These are phyloP conservation scores for Athene cunicularia DNA, from an alignment of 2,113 vertebrate genomes.

Conservation along the genomic window DNA sequence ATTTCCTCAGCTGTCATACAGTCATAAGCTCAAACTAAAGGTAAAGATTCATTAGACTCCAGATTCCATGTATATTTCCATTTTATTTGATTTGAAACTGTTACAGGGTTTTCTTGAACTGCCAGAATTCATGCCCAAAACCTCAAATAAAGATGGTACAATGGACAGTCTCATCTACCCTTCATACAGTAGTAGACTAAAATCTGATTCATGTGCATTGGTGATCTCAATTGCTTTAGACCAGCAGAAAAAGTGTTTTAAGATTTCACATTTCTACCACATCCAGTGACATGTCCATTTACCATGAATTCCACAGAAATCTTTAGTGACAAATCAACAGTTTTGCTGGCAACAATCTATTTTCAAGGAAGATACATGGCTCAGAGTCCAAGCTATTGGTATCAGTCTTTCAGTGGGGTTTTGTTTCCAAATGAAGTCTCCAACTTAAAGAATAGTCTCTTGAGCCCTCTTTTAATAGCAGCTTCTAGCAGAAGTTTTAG, in stretches of 20 bases:
- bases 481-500: slow-evolving; percentile 41
- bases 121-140: slow-evolving; percentile 74
- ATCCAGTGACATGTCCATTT: slow-evolving; percentile 44
- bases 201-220: slow-evolving; percentile 63
- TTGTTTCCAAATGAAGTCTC: slow-evolving; percentile 61
- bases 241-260: slow-evolving; percentile 21
- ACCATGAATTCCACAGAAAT: slow-evolving; percentile 37
- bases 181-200: slow-evolving; percentile 66
- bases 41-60: slow-evolving; percentile 57
- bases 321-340: slow-evolving; percentile 29
- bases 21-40: not conserved
- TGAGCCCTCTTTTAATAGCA: slow-evolving; percentile 49
- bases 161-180: slow-evolving; percentile 74
- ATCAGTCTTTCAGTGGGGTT: slow-evolving; percentile 33
- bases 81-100: slow-evolving; percentile 80
- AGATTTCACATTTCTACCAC: slow-evolving; percentile 58
- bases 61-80: slow-evolving; percentile 62
- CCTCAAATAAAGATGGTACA: slow-evolving; percentile 66
- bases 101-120: slow-evolving; percentile 77
- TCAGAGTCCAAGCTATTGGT: slow-evolving; percentile 55
- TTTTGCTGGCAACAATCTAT: slow-evolving; percentile 47
- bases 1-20: not conserved
- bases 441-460: slow-evolving; percentile 34
- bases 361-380: slow-evolving; percentile 58
- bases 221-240: slow-evolving; percentile 49